These are phyloP conservation scores for Lucinisca nassula DNA, from an alignment of 2,888 invertebrate genomes.

Conservation along the genomic window DNA sequence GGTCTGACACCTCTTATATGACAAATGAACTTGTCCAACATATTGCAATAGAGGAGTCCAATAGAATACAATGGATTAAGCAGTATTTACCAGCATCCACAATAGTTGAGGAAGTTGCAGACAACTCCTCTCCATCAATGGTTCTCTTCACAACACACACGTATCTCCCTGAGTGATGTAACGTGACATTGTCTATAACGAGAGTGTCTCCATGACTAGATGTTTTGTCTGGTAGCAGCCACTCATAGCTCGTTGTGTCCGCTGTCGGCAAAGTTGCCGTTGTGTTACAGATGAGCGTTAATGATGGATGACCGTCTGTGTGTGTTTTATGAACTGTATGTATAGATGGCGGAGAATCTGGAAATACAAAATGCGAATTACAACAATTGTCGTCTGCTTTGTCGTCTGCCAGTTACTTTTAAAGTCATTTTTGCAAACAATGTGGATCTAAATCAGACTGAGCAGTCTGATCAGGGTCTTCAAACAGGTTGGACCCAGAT, in stretches of 20 bases:
- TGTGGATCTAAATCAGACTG: no score
- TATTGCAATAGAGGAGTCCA: no score
- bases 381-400: no score
- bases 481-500: no score
- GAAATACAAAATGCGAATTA: not conserved
- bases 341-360: constrained; percentile 34
- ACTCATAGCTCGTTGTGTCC: constrained; percentile 21
- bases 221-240: constrained; percentile 37
- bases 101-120: constrained; percentile 13
- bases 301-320: constrained; percentile 20
- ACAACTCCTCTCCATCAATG: constrained; percentile 2
- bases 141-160: constrained; percentile 23
- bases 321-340: constrained; percentile 14
- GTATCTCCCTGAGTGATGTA: constrained; percentile 21
- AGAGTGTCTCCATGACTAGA: constrained; percentile 17
- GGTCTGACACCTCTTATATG: no score
- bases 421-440: no score
- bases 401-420: no score
- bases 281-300: constrained; percentile 36
- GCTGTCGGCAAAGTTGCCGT: constrained; percentile 9
- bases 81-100: not conserved
- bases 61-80: no score
- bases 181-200: not conserved
- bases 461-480: no score
- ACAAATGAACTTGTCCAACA: no score